These are phyloP conservation scores for Monochamus saltuarius DNA, from an alignment of 1,140 invertebrate species.

Conservation along the genomic window DNA sequence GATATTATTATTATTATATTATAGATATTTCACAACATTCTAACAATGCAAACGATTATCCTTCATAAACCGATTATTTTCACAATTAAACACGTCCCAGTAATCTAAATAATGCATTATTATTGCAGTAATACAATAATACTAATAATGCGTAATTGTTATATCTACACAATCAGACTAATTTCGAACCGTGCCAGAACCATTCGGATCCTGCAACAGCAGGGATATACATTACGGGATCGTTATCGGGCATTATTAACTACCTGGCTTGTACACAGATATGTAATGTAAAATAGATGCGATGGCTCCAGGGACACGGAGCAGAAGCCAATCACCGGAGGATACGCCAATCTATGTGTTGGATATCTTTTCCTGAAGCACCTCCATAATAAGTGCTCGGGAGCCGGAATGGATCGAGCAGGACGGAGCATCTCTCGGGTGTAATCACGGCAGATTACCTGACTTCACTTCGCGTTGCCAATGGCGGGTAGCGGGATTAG, in stretches of 20 bases:
- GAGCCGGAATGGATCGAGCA: constrained; percentile 2
- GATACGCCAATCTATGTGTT: constrained; percentile 10
- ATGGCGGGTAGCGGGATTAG: background rate
- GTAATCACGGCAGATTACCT: constrained; percentile 9
- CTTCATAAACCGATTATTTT: no score
- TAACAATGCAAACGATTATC: no score
- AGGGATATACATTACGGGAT: background rate
- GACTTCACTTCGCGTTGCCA: constrained; percentile 4
- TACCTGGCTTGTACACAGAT: background rate
- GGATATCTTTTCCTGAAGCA: constrained; percentile 4
- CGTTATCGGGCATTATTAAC: constrained; percentile 7
- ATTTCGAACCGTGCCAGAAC: no score
- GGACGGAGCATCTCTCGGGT: constrained; percentile 3
- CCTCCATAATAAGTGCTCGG: constrained; percentile 9
- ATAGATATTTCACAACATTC: no score
- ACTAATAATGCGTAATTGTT: no score
- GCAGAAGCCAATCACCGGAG: constrained; percentile 7
- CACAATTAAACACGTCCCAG: no score
- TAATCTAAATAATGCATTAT: no score
- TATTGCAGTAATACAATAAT: no score
- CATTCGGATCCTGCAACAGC: background rate
- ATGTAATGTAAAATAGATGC: constrained; percentile 8
- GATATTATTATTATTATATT: no score
- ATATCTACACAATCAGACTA: no score
- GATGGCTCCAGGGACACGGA: constrained; percentile 5